A percentile compares a stretch with the other conserved stretches of the same genome.
phyloP scores from a whole-genome alignment of 2,797 vertebrate genomes.

The Ctenopoma kingsleyae region DNA sequence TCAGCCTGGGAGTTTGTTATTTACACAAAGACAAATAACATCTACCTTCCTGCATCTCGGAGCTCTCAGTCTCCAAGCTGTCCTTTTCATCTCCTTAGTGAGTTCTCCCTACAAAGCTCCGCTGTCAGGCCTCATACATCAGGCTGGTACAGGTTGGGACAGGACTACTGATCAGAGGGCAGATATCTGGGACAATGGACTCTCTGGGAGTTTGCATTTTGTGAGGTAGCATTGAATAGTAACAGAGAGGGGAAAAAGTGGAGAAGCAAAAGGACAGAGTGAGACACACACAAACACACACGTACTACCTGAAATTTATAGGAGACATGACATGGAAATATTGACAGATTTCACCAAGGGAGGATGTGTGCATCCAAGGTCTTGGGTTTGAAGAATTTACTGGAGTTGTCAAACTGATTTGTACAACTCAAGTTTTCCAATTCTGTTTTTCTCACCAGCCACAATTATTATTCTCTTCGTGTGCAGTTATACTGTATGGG shows the following conservation, averaged over 20 bases:
- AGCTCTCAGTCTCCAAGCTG: constrained; percentile 36
- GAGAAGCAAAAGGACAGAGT: constrained; percentile 15
- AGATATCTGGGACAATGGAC: constrained; percentile 68
- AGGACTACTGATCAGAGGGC: constrained; percentile 60
- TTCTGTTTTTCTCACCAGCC: background rate
- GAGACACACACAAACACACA: background rate
- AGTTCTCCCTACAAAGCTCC: constrained; percentile 38
- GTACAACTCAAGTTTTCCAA: background rate
- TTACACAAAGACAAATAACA: constrained; percentile 38
- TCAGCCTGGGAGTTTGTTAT: constrained; percentile 23
- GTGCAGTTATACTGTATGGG: background rate
- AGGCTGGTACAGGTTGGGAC: constrained; percentile 58
- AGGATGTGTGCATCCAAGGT: constrained; percentile 6
- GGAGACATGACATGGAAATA: constrained; percentile 5
- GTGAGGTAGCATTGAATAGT: constrained; percentile 5
- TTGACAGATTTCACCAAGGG: constrained; percentile 7
- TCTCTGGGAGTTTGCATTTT: constrained; percentile 36
- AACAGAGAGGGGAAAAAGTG: background rate
- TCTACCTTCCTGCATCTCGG: constrained; percentile 18
- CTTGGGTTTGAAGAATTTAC: constrained; percentile 2
- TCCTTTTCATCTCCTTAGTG: constrained; percentile 33
- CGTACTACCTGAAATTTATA: background rate
- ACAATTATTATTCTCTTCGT: background rate
- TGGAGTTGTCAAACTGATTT: constrained; percentile 4
- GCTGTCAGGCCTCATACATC: constrained; percentile 59